Conservation (phyloP, 2,888 invertebrate genomes). For the Incurvaria masculella region DNA sequence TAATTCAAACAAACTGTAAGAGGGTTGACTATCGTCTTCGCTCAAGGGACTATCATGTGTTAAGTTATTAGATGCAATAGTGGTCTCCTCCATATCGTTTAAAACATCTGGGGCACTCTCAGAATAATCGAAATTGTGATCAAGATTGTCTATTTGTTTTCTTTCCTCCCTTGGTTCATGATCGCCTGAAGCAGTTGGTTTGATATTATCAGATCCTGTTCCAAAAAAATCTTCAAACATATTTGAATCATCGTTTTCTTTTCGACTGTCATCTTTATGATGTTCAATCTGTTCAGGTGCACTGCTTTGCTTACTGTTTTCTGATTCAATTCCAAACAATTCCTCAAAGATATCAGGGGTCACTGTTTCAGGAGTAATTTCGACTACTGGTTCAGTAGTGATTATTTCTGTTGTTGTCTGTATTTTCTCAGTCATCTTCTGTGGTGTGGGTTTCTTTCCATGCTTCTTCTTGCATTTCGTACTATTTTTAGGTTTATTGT, state of each 20-base stretch:
- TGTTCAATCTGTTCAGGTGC: constrained; percentile 7
- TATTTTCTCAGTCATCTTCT: constrained; percentile 23
- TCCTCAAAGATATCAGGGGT: constrained; percentile 33
- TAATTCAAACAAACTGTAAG: constrained; percentile 41
- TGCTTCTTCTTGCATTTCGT: constrained; percentile 43
- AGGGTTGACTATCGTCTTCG: constrained; percentile 17
- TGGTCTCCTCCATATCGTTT: neutral
- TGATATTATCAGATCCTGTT: neutral
- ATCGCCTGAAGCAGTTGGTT: neutral
- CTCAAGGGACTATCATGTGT: neutral
- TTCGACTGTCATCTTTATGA: constrained; percentile 12
- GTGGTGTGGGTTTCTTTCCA: neutral
- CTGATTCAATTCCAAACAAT: constrained; percentile 22
- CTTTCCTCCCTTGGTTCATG: neutral
- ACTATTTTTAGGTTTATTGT: constrained; percentile 30
- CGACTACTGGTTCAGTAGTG: constrained; percentile 20
- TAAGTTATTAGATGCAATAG: neutral
- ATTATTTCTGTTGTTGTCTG: constrained; percentile 19
- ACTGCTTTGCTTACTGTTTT: constrained; percentile 7
- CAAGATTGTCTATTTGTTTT: neutral
- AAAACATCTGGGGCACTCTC: neutral
- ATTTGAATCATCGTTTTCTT: constrained; percentile 50
- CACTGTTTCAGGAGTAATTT: constrained; percentile 18
- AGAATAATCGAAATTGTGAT: neutral
- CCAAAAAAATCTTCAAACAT: constrained; percentile 39